Percentiles rank a stretch among this genome's conserved stretches.
Conservation (phyloP, 2,888 invertebrate genomes). For the Carpatolechia fugitivella region DNA sequence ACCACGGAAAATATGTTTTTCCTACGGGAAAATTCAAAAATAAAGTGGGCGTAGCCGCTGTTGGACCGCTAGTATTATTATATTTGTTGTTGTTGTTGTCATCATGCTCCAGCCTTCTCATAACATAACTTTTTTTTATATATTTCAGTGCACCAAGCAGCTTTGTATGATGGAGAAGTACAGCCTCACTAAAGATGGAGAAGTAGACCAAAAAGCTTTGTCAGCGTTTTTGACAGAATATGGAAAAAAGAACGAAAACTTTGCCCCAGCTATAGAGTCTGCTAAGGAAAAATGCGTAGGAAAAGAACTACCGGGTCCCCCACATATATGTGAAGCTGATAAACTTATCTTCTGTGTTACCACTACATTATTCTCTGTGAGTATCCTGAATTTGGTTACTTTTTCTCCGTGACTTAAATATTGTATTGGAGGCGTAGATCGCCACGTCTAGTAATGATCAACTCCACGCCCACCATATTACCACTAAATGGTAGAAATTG, state of each 20-base stretch:
- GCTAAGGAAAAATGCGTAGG: constrained; percentile 45
- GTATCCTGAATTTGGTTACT: constrained; percentile 25
- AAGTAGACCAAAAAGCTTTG: constrained; percentile 42
- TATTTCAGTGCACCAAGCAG: constrained; percentile 51
- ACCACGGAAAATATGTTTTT: no score
- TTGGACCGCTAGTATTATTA: no score
- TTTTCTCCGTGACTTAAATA: no score
- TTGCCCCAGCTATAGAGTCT: constrained; percentile 34
- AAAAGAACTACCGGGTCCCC: constrained; percentile 39
- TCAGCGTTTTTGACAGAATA: constrained; percentile 39
- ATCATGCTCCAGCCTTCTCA: no score
- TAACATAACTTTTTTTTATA: not conserved
- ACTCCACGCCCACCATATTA: no score
- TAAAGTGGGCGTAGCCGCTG: no score
- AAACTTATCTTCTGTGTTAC: constrained; percentile 48
- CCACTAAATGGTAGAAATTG: no score
- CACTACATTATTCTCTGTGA: constrained; percentile 41
- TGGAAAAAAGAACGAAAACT: constrained; percentile 37
- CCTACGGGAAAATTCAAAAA: no score
- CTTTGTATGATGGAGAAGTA: constrained; percentile 48
- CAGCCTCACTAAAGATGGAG: constrained; percentile 41
- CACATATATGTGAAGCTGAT: constrained; percentile 47
- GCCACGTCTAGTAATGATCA: no score
- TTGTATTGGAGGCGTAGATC: no score
- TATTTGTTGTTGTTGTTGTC: no score